Base-by-base conservation (phyloP, 2,797 vertebrate species). In the Urosaurus nigricauda region DNA sequence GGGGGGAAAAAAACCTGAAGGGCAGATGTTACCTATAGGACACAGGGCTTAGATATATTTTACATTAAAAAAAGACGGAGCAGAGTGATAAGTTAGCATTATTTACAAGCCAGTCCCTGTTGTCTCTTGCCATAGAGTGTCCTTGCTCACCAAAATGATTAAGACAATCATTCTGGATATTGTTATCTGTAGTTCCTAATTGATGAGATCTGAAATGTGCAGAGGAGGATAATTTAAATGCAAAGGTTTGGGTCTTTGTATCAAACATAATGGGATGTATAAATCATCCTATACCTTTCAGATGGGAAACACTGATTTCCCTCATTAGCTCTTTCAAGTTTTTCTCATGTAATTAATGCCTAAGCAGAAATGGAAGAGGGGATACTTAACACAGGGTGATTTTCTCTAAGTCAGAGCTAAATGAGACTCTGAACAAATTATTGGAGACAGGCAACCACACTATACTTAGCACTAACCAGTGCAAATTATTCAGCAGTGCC, bases 181-280 rank as follows among this genome's bases (percentile, higher is more conserved):
- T 89, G 32, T 94, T 90, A 90, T 93, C 73, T 21, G 58, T 35
- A 89, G 81, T 87, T 89, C 2, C 0, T 79, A 87, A 89, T n/a
- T 88, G 73, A 83, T 65, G 56, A 91, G 84, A 89, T 92, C 78
- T 94, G 56, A 35, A 90, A n/a, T 68, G 51, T 75, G 29, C 65
- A 90, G 92, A 94, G 71, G 90, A 89, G 65, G 78, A 79, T 94
- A 87, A 93, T 88, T 93, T 90, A 94, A 94, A 90, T 84, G 75
- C 60, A 87, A 91, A 88, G 35, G 43, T 91, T 94, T 53, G 70
- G 26, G 21, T 90, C 40, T 92, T 93, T 90, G 29, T 90, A 87
- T 87, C 89, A 91, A 70, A 56, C 0, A 26, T 91, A 95, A 92
- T 90, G 88, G 87, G 95, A 91, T 8, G 47, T 75, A 84, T 92